A percentile compares a stretch with the other conserved stretches of the same genome.
These are phyloP conservation scores for Silurus glanis DNA, from an alignment of 2,113 vertebrate species.

Conservation along the genomic window DNA sequence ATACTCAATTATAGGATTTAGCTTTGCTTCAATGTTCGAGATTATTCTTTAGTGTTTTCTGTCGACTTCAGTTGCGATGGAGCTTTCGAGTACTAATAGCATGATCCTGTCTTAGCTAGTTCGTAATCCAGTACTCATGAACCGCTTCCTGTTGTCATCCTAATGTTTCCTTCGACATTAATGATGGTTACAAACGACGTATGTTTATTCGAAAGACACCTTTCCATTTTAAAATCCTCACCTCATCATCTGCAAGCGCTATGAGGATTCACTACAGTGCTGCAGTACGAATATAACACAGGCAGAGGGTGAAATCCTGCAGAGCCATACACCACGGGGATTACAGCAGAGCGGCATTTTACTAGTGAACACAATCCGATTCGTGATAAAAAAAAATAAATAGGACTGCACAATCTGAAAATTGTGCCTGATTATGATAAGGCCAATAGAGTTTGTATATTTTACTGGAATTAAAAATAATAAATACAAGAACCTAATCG, in stretches of 20 bases:
- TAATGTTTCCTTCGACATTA: background rate
- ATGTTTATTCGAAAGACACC: constrained; percentile 5
- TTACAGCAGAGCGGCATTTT: constrained; percentile 31
- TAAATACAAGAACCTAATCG: no score
- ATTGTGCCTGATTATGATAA: background rate
- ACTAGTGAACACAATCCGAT: constrained; percentile 16
- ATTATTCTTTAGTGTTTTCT: background rate
- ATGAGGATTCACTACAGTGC: background rate
- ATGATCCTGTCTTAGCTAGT: background rate
- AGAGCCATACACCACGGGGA: constrained; percentile 10
- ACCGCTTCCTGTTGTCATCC: background rate
- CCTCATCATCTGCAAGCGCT: background rate
- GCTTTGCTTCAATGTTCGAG: background rate
- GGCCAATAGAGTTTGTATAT: background rate
- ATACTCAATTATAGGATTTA: background rate
- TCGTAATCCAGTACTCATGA: background rate
- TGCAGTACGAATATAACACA: constrained; percentile 11
- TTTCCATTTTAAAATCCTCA: background rate
- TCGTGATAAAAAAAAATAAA: background rate
- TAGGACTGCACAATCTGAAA: background rate
- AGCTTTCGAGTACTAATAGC: background rate
- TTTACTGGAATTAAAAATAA: background rate
- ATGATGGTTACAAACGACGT: background rate
- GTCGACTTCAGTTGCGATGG: background rate
- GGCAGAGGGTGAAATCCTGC: constrained; percentile 15